phyloP scores from a whole-genome alignment of 2,113 vertebrate species.

The Mirza zaza region DNA sequence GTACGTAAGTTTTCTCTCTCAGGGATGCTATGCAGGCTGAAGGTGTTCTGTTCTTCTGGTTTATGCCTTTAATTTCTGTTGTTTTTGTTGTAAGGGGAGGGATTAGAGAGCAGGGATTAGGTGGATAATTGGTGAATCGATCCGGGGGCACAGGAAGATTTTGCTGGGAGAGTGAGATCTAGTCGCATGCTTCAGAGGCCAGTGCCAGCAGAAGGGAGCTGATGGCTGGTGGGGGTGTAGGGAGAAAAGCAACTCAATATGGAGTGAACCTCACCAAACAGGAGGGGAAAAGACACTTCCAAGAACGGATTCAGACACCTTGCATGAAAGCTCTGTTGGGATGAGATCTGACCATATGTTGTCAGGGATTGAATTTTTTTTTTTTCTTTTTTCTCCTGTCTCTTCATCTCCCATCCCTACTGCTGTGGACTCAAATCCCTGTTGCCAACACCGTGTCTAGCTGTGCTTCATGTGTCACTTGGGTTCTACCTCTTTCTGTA shows the following conservation, averaged over 20 bases:
- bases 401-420: constrained; percentile 17
- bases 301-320: constrained; percentile 74
- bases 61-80: constrained; percentile 45
- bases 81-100: not conserved
- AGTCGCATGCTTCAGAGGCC: not conserved
- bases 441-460: not conserved
- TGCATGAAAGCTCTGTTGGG: constrained; percentile 63
- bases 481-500: not conserved
- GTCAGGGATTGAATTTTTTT: constrained; percentile 61
- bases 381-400: constrained; percentile 17
- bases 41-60: not conserved
- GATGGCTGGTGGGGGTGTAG: constrained; percentile 40
- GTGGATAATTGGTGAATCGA: constrained; percentile 33
- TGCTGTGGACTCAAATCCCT: not conserved
- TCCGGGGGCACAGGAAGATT: constrained; percentile 48
- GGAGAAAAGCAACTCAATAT: constrained; percentile 45
- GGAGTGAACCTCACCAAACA: constrained; percentile 36
- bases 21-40: not conserved
- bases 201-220: constrained; percentile 41
- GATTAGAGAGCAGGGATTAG: not conserved
- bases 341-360: constrained; percentile 71
- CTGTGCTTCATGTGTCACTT: not conserved
- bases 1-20: not conserved
- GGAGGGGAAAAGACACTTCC: constrained; percentile 70
- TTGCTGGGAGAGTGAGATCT: constrained; percentile 47